Base-by-base conservation (phyloP, 2,888 invertebrate genomes). In the Zygogramma bicolorata region DNA sequence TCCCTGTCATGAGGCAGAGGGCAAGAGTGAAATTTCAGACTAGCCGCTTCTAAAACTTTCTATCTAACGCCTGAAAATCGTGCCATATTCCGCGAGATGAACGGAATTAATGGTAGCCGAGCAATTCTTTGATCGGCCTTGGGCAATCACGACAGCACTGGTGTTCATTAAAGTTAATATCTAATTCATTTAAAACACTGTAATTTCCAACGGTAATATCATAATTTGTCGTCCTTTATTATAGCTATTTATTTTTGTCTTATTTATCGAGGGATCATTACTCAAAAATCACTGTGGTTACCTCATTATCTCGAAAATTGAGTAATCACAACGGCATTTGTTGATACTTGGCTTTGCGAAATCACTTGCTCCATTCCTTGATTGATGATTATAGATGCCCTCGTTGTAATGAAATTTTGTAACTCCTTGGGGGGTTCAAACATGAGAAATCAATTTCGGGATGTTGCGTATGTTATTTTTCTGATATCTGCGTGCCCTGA, bases 21-120 rank as follows among this genome's bases (percentile, higher is more conserved):
- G n/a, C 22, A 53, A 53, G 27, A 53, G 53, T 53, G 53, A 27
- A 53, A 53, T 25, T 53, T 53, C 3, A 25, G n/a, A 27, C n/a
- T 25, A 13, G 53, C 53, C 53, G n/a, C 27, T 13, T 25, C 53
- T 53, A 7, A 53, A 53, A 53, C 53, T 62, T 38, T 40, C 27
- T 42, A 42, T 34, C 8, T 18, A 42, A 62, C 27, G 62, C 13
- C 40, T 70, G 15, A 61, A 65, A 67, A 80, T 79, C 81, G 80
- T 80, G 80, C 77, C 74, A 77, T 81, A 81, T 81, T 81, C 81
- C 76, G 79, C 79, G 74, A 79, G 81, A 79, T 77, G 79, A 79
- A 72, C 76, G 77, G 80, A 79, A 81, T 82, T 81, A 81, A 82
- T 81, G 80, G 83, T 82, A 83, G 82, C 82, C 74, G 79, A 81